A percentile compares a stretch with the other conserved stretches of the same genome.
Evolutionary conservation across 2,888 invertebrate species (phyloP).

Genomic region (Hyles lineata): DNA sequence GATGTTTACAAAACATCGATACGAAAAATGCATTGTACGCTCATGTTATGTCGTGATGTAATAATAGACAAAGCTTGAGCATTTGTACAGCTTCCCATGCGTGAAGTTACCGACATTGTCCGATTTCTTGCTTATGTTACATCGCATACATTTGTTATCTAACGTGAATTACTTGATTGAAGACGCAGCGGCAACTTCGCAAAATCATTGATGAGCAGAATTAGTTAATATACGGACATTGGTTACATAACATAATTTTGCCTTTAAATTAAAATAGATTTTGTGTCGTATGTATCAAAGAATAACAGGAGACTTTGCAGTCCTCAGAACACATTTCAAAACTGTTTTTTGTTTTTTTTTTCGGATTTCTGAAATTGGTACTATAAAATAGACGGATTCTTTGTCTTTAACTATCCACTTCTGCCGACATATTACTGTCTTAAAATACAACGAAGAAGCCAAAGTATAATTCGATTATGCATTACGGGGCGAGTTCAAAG

Average conservation of each 20-base stretch:
- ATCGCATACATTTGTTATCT: not conserved
- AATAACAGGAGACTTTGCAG: too few relatives aligned
- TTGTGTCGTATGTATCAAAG: not conserved
- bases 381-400: too few relatives aligned
- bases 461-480: not conserved
- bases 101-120: conserved; percentile 61
- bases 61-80: conserved; percentile 67
- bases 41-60: conserved; percentile 57
- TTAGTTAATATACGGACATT: too few relatives aligned
- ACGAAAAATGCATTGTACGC: conserved; percentile 8
- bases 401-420: not conserved
- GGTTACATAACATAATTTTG: too few relatives aligned
- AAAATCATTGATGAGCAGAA: not conserved
- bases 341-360: too few relatives aligned
- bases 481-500: not conserved
- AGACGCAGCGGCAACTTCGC: not conserved
- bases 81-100: conserved; percentile 74
- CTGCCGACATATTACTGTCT: not conserved
- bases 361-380: too few relatives aligned
- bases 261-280: too few relatives aligned
- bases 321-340: too few relatives aligned
- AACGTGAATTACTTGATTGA: conserved; percentile 3
- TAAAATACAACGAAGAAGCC: not conserved
- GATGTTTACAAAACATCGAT: conserved; percentile 13
- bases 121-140: conserved; percentile 52